Evolutionary conservation across 2,888 invertebrate species (phyloP).

Genomic region (Agonopterix arenella): DNA sequence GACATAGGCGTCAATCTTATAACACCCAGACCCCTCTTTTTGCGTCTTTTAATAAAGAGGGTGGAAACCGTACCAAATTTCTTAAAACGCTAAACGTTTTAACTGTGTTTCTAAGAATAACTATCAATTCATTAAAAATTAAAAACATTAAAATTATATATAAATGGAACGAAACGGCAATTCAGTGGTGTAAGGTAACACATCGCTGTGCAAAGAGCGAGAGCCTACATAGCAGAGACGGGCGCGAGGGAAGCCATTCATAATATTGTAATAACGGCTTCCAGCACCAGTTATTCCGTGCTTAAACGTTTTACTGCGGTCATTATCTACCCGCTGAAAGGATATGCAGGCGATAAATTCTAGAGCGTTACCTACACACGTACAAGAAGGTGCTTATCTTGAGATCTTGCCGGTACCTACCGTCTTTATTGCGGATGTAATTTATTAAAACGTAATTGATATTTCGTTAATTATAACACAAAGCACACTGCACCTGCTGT

Average conservation of each 20-base stretch:
- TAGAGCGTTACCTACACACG: slow-evolving; percentile 50
- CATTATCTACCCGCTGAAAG: slow-evolving; percentile 76
- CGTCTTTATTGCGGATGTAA: slow-evolving; percentile 41
- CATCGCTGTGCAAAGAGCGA: slow-evolving; percentile 1
- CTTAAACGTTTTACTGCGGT: slow-evolving; percentile 77
- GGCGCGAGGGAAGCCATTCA: slow-evolving; percentile 61
- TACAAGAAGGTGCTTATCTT: slow-evolving; percentile 39
- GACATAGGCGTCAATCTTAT: too few relatives aligned
- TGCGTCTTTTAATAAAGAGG: too few relatives aligned
- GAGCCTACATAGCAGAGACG: slow-evolving; percentile 2
- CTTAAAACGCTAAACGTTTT: too few relatives aligned
- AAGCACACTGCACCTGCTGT: slow-evolving; percentile 12
- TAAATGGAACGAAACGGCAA: too few relatives aligned
- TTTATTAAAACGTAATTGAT: slow-evolving; percentile 41
- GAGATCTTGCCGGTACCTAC: slow-evolving; percentile 33
- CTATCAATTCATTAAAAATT: too few relatives aligned
- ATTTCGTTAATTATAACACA: slow-evolving; percentile 10
- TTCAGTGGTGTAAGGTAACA: background rate
- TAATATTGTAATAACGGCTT: slow-evolving; percentile 76
- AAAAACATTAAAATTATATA: too few relatives aligned
- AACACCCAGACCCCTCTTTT: too few relatives aligned
- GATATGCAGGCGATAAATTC: slow-evolving; percentile 75
- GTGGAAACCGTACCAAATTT: too few relatives aligned
- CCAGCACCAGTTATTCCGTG: slow-evolving; percentile 73
- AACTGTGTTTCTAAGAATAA: too few relatives aligned